Base-by-base conservation (phyloP, 2,888 invertebrate genomes). In the Nemotelus pantherinus region DNA sequence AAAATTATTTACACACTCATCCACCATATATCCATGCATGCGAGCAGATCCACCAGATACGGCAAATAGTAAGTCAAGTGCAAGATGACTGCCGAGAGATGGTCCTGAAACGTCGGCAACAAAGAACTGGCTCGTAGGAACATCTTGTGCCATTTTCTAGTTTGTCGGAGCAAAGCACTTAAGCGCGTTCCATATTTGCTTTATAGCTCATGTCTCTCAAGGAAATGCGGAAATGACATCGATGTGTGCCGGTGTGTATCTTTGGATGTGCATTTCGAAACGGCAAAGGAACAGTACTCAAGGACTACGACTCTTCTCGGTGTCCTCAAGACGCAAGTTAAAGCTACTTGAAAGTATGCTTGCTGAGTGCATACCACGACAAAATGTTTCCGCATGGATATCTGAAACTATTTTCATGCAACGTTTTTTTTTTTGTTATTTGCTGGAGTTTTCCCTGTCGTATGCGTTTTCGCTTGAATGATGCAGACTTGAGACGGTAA, bases 121-220 rank as follows among this genome's bases (percentile, higher is more conserved):
- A 70, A 70, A 70, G 70, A 50, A 70, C 47, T 41, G 43, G 53
- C 55, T 53, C 7, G 50, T 6, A 70, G 70, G 47, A 53, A 70
- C 70, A 70, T 70, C 70, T 70, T 70, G 55, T 70, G 53, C 70
- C 55, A 70, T 70, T 70, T 70, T 55, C 55, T 53, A 53, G 53
- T 70, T 53, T 70, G 70, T 53, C 70, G 55, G 70, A 70, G 53
- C 53, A 70, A 70, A 70, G 70, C 53, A 70, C 67, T 70, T 70
- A 70, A 70, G 70, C 53, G 70, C 70, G 53, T 70, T 70, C 70
- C 70, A 70, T 70, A 70, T 70, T 70, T 70, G 70, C 70, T 70
- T 70, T 70, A 70, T 70, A 55, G 70, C 70, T 70, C 43, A 70
- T 70, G 47, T 70, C 70, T 70, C 53, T 53, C 47, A n/a, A 39